Conservation (phyloP, 2,113 vertebrate genomes). For the Prochilodus magdalenae region DNA sequence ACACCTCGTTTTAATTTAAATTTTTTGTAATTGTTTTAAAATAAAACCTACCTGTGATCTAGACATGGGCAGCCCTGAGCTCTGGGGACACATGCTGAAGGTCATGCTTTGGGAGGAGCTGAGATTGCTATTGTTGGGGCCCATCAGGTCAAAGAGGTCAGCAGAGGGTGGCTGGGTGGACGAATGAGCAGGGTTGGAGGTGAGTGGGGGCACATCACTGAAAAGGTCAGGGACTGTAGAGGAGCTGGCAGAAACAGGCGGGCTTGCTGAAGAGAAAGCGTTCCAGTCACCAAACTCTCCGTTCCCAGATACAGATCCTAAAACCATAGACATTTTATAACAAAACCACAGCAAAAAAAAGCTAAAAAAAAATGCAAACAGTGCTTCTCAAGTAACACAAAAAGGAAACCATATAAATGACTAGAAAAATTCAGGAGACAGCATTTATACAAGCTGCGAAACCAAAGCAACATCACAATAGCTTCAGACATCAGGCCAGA, state of each 20-base stretch:
- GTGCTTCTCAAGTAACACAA: no score
- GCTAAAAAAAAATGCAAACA: no score
- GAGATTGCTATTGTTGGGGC: constrained; percentile 84
- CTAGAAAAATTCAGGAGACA: background rate
- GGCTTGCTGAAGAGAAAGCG: constrained; percentile 85
- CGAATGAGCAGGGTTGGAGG: constrained; percentile 61
- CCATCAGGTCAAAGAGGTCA: constrained; percentile 93
- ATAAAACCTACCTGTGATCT: constrained; percentile 53
- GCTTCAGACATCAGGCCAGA: background rate
- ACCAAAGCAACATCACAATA: background rate
- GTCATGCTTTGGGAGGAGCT: constrained; percentile 93
- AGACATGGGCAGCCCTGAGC: constrained; percentile 74
- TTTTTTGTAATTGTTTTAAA: no score
- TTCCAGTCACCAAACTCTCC: constrained; percentile 97
- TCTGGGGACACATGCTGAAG: constrained; percentile 85
- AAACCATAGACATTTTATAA: background rate
- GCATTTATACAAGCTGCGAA: background rate
- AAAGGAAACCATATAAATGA: background rate
- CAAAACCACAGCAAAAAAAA: background rate
- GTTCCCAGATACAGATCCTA: constrained; percentile 83
- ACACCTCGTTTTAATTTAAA: no score
- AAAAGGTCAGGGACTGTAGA: constrained; percentile 72
- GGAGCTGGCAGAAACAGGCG: constrained; percentile 68
- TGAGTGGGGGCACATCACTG: constrained; percentile 70
- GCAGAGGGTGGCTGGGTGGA: constrained; percentile 72